These are phyloP conservation scores for Choristoneura fumiferana DNA, from an alignment of 1,140 invertebrate genomes.

Conservation along the genomic window DNA sequence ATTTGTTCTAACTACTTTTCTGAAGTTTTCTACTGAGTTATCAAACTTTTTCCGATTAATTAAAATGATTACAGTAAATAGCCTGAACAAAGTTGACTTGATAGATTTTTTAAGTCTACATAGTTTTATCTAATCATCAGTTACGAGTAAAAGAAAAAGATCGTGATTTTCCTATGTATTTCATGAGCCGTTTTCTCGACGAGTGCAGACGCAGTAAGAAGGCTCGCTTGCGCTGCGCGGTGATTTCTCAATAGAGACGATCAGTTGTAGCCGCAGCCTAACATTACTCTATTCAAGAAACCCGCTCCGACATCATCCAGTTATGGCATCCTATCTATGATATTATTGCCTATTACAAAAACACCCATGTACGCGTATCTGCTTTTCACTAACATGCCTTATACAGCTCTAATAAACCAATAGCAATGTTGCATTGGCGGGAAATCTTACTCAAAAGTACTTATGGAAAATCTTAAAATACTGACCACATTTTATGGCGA, in stretches of 20 bases:
- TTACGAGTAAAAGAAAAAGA: no score
- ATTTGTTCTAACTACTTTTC: no score
- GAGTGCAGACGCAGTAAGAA: not conserved
- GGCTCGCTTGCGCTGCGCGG: not conserved
- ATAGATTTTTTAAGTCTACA: no score
- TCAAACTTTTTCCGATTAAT: no score
- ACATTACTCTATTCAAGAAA: conserved; percentile 46
- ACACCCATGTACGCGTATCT: conserved; percentile 41
- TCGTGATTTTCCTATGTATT: conserved; percentile 2
- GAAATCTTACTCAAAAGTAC: conserved; percentile 37
- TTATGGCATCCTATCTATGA: conserved; percentile 61
- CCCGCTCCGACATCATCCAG: conserved; percentile 47
- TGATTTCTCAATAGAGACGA: conserved; percentile 9
- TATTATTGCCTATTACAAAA: conserved; percentile 64
- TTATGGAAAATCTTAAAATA: conserved; percentile 29
- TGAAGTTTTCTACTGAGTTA: no score
- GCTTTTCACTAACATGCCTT: conserved; percentile 67
- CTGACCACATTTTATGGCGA: conserved; percentile 26
- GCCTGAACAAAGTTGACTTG: no score
- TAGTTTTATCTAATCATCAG: no score
- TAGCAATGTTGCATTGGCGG: conserved; percentile 57
- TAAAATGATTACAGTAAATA: no score
- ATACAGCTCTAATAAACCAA: conserved; percentile 48
- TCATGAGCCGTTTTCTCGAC: not conserved
- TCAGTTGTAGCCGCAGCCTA: conserved; percentile 31